phyloP scores from a whole-genome alignment of 2,113 vertebrate genomes.

The Macrotis lagotis region DNA sequence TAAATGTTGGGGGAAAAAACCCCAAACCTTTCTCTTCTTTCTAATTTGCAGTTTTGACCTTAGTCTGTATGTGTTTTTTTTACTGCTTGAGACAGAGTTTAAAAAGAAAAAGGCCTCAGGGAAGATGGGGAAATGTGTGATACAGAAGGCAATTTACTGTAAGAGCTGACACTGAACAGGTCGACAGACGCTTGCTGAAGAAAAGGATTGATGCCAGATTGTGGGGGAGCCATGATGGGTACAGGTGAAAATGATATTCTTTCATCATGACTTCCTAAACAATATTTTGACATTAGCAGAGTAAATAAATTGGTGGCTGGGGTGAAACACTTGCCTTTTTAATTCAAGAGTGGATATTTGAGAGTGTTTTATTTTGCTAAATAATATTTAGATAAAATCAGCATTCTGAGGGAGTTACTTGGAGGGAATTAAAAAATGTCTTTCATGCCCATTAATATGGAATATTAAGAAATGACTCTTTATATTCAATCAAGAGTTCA shows the following conservation, averaged over 20 bases:
- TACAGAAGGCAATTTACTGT: constrained; percentile 20
- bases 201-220: neutral
- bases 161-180: neutral
- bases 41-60: constrained; percentile 60
- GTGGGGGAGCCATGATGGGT: neutral
- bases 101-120: neutral
- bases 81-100: constrained; percentile 46
- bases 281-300: neutral
- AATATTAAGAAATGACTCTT: neutral
- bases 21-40: constrained; percentile 28
- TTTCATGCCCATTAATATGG: neutral
- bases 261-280: neutral
- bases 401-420: neutral
- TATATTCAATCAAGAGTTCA: neutral
- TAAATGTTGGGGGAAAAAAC: constrained; percentile 28
- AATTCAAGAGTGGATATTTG: neutral
- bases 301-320: neutral
- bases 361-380: neutral
- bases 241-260: neutral
- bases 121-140: constrained; percentile 27
- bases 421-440: neutral
- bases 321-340: neutral
- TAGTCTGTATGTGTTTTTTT: constrained; percentile 54
- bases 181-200: neutral
- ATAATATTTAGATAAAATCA: neutral